Evolutionary conservation across 2,888 invertebrate genomes (phyloP), one percentile per base, ranked within the genome.

Genomic region (Lapara coniferarum): DNA sequence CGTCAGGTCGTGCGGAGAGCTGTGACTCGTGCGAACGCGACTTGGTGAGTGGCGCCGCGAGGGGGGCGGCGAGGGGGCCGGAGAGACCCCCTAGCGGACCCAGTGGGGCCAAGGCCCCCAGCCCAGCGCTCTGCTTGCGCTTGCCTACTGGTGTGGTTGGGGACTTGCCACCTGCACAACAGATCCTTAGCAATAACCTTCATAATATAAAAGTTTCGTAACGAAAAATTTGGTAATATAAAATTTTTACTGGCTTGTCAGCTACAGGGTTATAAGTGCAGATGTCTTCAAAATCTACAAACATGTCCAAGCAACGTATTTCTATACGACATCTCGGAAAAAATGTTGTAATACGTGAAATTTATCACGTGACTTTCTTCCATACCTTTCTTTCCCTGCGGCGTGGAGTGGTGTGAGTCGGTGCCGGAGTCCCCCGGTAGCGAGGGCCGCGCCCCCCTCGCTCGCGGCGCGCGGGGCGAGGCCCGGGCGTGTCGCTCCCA

Each of bases 1-100:
- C 87, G 74, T 91, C 89, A 0, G 91, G 90, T 70, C 88, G 75
- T 68, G 95, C 96, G 10, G 96, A 96, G 72, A 98, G 94, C 88
- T 98, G 98, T 14, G 97, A 98, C 92, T 98, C 98, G 89, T 98
- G 98, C 58, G 98, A 98, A 84, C 97, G 97, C 73, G 98, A 98
- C 91, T 98, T 98, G 71, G 97, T 97, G 77, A 98, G 94, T 44
- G 97, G 94, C 13, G 97, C 96, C 86, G 96, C 97, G 86, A 97
- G 97, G 84, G 98, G 97, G 7, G 37, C 37, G 7, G 37, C 37
- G 7, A 37, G 37, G 7, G 37, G 37, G 7, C 37, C 37, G 0
- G 25, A 25, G 25, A 25, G 25, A 25, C 37, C 37, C 7, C 37
- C 37, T 8, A 37, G 37, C 5, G 37, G 37, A 4, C 37, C 37